Conservation (phyloP, 2,797 vertebrate species). For the Macropodus opercularis region DNA sequence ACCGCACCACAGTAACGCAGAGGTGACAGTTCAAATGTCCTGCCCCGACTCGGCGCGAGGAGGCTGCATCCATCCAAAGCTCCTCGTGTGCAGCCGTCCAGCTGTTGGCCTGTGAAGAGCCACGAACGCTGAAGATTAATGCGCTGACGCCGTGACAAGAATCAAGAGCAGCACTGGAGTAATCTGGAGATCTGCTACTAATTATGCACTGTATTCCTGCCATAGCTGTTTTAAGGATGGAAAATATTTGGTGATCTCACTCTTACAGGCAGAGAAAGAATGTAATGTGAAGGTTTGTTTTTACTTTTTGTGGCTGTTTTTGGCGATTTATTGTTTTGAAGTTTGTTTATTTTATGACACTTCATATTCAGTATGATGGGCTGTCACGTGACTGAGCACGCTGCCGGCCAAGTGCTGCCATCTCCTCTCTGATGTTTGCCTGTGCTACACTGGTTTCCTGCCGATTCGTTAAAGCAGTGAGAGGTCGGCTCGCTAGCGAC, state of each 20-base stretch:
- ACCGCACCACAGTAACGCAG: no score
- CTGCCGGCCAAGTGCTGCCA: not conserved
- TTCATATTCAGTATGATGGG: not conserved
- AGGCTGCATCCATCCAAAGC: no score
- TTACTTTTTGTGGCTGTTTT: not conserved
- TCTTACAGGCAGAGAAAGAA: conserved; percentile 24
- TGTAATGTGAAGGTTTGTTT: conserved; percentile 16
- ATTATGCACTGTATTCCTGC: conserved; percentile 41
- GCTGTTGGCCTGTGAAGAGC: conserved; percentile 28
- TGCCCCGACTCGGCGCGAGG: no score
- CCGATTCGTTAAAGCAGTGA: conserved; percentile 15
- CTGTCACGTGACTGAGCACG: not conserved
- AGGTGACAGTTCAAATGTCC: no score
- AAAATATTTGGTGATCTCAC: conserved; percentile 60
- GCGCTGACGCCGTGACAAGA: conserved; percentile 36
- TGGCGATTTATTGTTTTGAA: not conserved
- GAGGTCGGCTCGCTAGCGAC: no score
- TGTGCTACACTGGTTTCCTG: conserved; percentile 21
- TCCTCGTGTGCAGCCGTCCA: conserved; percentile 32
- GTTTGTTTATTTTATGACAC: not conserved
- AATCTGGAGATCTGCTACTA: conserved; percentile 52
- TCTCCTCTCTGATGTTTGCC: not conserved
- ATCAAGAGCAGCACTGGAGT: conserved; percentile 29
- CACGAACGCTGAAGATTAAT: conserved; percentile 40
- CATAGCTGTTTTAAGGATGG: conserved; percentile 38